These are phyloP conservation scores for Sciaenops ocellatus DNA, from an alignment of 2,797 vertebrate genomes.

Conservation along the genomic window DNA sequence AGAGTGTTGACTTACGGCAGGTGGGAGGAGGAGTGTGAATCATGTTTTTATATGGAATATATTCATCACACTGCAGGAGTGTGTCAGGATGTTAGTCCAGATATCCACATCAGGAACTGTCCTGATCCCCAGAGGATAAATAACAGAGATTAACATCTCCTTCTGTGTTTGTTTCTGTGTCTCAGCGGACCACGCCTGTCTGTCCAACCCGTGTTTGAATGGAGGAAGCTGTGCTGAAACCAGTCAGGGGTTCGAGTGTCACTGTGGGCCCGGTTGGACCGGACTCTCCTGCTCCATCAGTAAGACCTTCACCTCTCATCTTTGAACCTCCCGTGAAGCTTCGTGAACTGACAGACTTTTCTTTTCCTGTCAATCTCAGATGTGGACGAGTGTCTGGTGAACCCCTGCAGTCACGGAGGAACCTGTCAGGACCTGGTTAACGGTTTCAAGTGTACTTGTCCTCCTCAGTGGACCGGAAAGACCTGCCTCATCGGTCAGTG, in stretches of 20 bases:
- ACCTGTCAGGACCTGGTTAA: constrained; percentile 92
- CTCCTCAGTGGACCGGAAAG: constrained; percentile 94
- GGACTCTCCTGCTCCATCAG: constrained; percentile 90
- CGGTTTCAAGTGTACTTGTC: constrained; percentile 92
- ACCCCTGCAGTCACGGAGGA: constrained; percentile 93
- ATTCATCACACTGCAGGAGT: too few species aligned
- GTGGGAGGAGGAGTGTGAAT: too few species aligned
- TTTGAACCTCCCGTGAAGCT: rapidly evolving
- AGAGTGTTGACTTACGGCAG: too few species aligned
- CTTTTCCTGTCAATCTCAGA: constrained; percentile 79
- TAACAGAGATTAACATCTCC: too few species aligned
- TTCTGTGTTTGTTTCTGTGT: neutral
- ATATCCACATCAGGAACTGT: too few species aligned
- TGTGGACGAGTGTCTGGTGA: constrained; percentile 92
- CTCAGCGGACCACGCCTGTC: constrained; percentile 91
- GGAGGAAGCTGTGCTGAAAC: constrained; percentile 91
- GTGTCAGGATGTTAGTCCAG: too few species aligned
- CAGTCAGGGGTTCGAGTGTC: constrained; percentile 90
- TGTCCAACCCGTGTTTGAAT: constrained; percentile 91
- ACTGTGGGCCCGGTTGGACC: constrained; percentile 90
- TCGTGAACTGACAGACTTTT: neutral
- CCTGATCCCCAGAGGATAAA: neutral
- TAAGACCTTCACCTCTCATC: constrained; percentile 16
- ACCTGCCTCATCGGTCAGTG: constrained; percentile 93
- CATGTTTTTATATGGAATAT: too few species aligned